Evolutionary conservation across 2,113 vertebrate genomes (phyloP), one percentile per base, ranked within the genome.

Genomic region (Oreochromis spilurus): DNA sequence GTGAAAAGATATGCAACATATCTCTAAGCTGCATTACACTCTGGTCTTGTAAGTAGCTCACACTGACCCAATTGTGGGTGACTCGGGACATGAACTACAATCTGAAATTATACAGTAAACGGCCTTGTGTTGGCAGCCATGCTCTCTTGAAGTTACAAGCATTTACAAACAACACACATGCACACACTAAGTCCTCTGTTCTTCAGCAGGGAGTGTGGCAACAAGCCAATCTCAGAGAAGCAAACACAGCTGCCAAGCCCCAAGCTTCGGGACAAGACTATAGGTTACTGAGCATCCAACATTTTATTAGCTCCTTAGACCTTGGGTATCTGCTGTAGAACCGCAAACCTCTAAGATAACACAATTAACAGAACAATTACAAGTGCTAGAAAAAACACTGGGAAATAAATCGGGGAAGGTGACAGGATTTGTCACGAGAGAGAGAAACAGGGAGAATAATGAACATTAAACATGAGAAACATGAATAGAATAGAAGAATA

Each of bases 81-180:
- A 87, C 34, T 79, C 62, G 79, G 90, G 83, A 90, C 91, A 85
- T 16, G n/a, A 57, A 48, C 72, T 79, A 52, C 77, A 83, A 82
- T 80, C 75, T 84, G 84, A 87, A 81, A 75, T 58, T 65, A 34
- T 80, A 82, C 84, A 89, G 84, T 77, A 82, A 86, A 89, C 14
- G 79, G 43, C 77, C 43, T 84, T 72, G 67, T 67, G 82, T 92
- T 93, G 91, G 92, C 87, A 83, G 85, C 83, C 80, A 67, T 16
- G 8, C 55, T 65, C 78, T 60, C 60, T 34, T 60, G 38, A 87
- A 88, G 54, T 92, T 85, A 80, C 67, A 80, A 53, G 50, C 89
- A 53, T 40, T 52, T 13, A 8, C 54, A 43, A 21, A 34, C 40
- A 52, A 72, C 57, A 84, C 58, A 57, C 85, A 29, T 34, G 21